A percentile compares a stretch with the other conserved stretches of the same genome.
Conservation (phyloP, 2,113 vertebrate species). For the Alces alces region DNA sequence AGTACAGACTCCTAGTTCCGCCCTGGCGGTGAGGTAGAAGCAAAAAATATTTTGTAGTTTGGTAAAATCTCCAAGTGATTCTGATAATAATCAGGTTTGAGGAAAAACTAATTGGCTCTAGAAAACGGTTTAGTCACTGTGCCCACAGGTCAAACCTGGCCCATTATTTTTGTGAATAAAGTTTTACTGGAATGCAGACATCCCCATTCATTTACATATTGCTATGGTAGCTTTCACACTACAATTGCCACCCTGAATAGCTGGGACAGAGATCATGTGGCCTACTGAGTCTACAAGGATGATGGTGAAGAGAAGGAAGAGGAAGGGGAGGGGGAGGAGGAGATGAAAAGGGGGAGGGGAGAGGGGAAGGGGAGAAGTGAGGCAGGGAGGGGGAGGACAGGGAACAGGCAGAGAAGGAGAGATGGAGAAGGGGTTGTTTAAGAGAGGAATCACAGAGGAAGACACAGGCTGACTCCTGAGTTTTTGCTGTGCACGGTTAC, state of each 20-base stretch:
- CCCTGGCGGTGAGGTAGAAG: background rate
- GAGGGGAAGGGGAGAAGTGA: background rate
- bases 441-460: background rate
- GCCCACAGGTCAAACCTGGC: background rate
- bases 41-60: background rate
- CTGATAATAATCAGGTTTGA: background rate
- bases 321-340: background rate
- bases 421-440: too few relatives aligned
- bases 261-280: background rate
- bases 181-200: background rate
- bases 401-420: background rate
- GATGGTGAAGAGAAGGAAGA: background rate
- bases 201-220: background rate
- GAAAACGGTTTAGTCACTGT: background rate
- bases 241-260: background rate
- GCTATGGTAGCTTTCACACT: background rate
- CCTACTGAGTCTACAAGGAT: background rate
- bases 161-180: background rate
- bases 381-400: accelerated
- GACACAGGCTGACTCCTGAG: background rate
- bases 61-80: background rate
- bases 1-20: background rate
- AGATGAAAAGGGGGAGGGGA: accelerated
- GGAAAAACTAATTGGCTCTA: background rate
- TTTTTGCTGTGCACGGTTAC: accelerated